Conservation (phyloP, 2,797 vertebrate species). For the Oryzias sinensis region DNA sequence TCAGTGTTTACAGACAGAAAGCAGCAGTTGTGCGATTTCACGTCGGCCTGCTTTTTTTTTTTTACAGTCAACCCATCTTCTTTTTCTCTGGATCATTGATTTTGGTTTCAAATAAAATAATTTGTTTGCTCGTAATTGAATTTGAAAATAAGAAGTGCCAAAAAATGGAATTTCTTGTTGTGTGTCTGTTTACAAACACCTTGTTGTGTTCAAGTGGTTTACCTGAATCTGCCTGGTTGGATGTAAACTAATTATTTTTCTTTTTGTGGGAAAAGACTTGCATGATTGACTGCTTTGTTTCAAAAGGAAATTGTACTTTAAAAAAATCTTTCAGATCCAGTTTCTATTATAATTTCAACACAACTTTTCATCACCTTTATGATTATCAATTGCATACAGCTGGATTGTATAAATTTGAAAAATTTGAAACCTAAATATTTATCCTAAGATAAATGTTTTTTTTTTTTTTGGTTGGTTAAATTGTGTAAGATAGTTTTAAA, state of each 20-base stretch:
- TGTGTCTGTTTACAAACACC: not conserved
- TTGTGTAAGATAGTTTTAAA: no score
- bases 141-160: not conserved
- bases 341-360: no score
- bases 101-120: not conserved
- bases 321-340: no score
- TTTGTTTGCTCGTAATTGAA: no score
- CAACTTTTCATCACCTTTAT: no score
- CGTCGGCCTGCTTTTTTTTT: slow-evolving; percentile 36
- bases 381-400: no score
- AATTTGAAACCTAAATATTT: no score
- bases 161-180: not conserved
- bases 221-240: not conserved
- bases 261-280: not conserved
- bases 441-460: no score
- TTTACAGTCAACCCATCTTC: not conserved
- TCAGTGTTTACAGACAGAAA: slow-evolving; percentile 46
- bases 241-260: not conserved
- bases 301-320: slow-evolving; percentile 4
- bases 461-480: no score
- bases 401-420: no score
- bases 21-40: slow-evolving; percentile 31
- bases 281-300: not conserved
- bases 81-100: not conserved
- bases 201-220: not conserved